Conservation (phyloP, 2,888 invertebrate genomes). For the Hedya salicella region DNA sequence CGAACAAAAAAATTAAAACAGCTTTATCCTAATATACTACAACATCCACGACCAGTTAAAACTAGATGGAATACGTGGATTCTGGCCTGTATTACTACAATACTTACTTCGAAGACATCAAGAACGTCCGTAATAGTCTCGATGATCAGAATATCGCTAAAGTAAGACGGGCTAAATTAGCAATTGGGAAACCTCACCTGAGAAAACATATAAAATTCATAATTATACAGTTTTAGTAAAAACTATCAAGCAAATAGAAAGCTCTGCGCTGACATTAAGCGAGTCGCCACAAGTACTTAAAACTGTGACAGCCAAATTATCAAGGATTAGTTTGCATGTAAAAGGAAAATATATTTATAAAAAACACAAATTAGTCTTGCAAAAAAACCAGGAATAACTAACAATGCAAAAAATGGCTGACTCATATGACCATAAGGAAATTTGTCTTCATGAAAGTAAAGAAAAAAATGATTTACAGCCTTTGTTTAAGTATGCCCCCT, state of each 20-base stretch:
- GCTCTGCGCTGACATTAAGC: conserved; percentile 4
- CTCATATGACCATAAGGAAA: neutral
- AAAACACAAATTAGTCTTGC: neutral
- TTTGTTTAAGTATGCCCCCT: conserved; percentile 1
- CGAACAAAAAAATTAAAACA: conserved; percentile 8
- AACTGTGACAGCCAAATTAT: neutral
- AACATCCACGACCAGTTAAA: conserved; percentile 1
- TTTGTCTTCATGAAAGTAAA: neutral
- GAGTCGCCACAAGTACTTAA: neutral
- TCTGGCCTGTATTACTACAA: conserved; percentile 1
- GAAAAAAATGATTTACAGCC: neutral
- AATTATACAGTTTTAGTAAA: conserved; percentile 2
- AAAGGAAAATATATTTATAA: conserved; percentile 1
- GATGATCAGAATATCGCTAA: conserved; percentile 7
- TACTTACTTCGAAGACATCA: conserved; percentile 3
- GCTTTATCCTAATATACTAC: neutral
- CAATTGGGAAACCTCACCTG: conserved; percentile 7
- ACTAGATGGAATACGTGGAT: conserved; percentile 8
- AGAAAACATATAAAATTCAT: neutral
- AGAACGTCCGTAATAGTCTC: conserved; percentile 5
- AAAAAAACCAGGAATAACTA: neutral
- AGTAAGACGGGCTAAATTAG: conserved; percentile 8
- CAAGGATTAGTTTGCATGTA: neutral
- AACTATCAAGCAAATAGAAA: conserved; percentile 3
- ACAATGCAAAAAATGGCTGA: neutral